Conservation (phyloP, 1,140 invertebrate species). For the Apis florea region DNA sequence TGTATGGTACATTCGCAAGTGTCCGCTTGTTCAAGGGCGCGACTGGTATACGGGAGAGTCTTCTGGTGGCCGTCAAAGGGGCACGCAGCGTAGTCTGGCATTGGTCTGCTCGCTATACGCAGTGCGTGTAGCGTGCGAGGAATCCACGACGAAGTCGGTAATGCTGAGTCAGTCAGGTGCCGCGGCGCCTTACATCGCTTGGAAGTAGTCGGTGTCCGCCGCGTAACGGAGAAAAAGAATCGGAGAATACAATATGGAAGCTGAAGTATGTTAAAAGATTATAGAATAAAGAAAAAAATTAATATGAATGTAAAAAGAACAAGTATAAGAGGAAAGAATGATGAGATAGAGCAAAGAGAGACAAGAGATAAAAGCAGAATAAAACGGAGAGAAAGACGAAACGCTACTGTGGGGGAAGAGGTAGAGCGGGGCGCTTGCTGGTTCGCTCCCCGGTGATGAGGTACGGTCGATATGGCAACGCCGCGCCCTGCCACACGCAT, state of each 20-base stretch:
- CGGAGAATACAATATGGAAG: neutral
- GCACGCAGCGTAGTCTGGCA: slow-evolving; percentile 61
- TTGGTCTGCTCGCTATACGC: slow-evolving; percentile 58
- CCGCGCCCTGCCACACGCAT: slow-evolving; percentile 66
- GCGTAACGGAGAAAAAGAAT: slow-evolving; percentile 5
- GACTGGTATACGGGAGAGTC: slow-evolving; percentile 38
- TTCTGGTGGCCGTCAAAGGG: slow-evolving; percentile 52
- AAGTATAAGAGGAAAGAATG: neutral
- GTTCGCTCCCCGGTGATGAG: slow-evolving; percentile 59
- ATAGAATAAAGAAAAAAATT: slow-evolving; percentile 4
- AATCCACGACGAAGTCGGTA: slow-evolving; percentile 54
- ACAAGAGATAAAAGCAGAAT: slow-evolving; percentile 37
- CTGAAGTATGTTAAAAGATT: slow-evolving; percentile 1
- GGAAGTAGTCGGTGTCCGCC: slow-evolving; percentile 19
- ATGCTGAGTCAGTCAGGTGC: slow-evolving; percentile 68
- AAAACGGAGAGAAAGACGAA: slow-evolving; percentile 32
- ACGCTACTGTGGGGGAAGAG: neutral
- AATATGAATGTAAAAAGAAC: neutral
- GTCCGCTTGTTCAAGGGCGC: slow-evolving; percentile 65
- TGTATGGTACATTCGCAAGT: slow-evolving; percentile 33
- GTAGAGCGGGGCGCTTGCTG: slow-evolving; percentile 31
- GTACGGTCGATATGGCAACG: slow-evolving; percentile 79
- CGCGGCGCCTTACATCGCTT: slow-evolving; percentile 47
- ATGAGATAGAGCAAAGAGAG: neutral
- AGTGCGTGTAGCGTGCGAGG: slow-evolving; percentile 47